Percentiles rank a stretch among this genome's conserved stretches.
Evolutionary conservation across 2,888 invertebrate species (phyloP).

Genomic region (Flexamia atlantica): DNA sequence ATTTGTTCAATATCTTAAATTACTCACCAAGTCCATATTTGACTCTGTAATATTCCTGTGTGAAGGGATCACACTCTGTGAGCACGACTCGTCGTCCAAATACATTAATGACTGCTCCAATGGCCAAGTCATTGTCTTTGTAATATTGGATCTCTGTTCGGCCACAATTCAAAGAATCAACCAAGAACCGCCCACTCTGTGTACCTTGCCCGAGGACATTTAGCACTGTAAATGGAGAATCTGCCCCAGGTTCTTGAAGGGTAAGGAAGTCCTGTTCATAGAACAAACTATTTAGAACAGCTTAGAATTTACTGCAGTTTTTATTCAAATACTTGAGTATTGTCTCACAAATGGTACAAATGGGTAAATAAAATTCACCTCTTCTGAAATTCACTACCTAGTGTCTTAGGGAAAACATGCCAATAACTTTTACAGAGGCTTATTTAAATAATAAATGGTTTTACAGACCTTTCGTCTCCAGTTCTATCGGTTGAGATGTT

Average conservation of each 20-base stretch:
- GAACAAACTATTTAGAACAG: too few relatives aligned
- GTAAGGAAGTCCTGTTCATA: conserved; percentile 64
- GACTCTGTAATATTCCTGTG: conserved; percentile 88
- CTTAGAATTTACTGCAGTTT: too few relatives aligned
- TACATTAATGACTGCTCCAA: conserved; percentile 89
- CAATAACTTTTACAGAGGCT: too few relatives aligned
- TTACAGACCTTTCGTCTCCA: too few relatives aligned
- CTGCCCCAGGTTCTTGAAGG: conserved; percentile 76
- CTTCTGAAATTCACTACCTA: too few relatives aligned
- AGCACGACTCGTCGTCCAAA: conserved; percentile 89
- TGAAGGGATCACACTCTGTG: conserved; percentile 91
- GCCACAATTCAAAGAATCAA: conserved; percentile 79
- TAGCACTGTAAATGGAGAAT: conserved; percentile 77
- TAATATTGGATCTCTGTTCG: conserved; percentile 69
- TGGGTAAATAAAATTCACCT: too few relatives aligned
- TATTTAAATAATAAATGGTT: too few relatives aligned
- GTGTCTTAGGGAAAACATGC: too few relatives aligned
- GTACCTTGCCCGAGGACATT: conserved; percentile 80
- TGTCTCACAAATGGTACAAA: too few relatives aligned
- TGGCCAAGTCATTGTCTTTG: conserved; percentile 86
- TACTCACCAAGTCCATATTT: conserved; percentile 81
- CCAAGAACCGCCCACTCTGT: conserved; percentile 76
- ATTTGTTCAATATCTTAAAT: too few relatives aligned
- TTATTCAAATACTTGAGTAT: too few relatives aligned
- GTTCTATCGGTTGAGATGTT: too few relatives aligned